Conservation (phyloP, 2,797 vertebrate species). For the Trachops cirrhosus region DNA sequence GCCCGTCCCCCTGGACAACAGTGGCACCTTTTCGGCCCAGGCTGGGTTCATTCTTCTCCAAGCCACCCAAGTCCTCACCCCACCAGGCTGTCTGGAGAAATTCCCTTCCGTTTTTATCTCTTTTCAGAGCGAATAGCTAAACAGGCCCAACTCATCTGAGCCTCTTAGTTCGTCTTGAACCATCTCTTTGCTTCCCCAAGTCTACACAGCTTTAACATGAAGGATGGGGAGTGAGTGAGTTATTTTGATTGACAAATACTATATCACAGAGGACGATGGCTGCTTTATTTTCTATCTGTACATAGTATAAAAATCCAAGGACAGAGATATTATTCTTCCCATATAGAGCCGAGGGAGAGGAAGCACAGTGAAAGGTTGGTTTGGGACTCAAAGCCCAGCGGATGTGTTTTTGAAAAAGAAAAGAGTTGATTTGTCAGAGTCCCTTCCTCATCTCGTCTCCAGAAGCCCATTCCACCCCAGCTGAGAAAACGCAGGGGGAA, state of each 20-base stretch:
- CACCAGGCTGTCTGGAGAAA: background rate
- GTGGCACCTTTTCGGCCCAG: background rate
- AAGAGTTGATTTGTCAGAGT: background rate
- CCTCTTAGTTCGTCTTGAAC: background rate
- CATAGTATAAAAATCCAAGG: background rate
- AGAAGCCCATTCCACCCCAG: background rate
- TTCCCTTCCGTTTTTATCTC: background rate
- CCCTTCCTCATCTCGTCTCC: background rate
- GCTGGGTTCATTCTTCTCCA: background rate
- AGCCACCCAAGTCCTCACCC: background rate
- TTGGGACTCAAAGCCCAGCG: background rate
- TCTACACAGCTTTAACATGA: background rate
- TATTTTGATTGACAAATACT: background rate
- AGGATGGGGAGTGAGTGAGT: background rate
- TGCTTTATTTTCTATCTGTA: background rate
- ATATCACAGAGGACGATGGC: background rate
- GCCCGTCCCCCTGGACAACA: background rate
- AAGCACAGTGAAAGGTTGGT: background rate
- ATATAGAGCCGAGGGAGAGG: background rate
- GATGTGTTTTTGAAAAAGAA: background rate
- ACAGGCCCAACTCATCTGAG: background rate
- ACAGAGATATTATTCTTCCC: background rate
- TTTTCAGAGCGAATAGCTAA: background rate
- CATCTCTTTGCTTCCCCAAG: background rate
- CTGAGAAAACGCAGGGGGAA: background rate